Evolutionary conservation across 2,113 vertebrate genomes (phyloP), one percentile per base, ranked within the genome.

Genomic region (Microtus oregoni): DNA sequence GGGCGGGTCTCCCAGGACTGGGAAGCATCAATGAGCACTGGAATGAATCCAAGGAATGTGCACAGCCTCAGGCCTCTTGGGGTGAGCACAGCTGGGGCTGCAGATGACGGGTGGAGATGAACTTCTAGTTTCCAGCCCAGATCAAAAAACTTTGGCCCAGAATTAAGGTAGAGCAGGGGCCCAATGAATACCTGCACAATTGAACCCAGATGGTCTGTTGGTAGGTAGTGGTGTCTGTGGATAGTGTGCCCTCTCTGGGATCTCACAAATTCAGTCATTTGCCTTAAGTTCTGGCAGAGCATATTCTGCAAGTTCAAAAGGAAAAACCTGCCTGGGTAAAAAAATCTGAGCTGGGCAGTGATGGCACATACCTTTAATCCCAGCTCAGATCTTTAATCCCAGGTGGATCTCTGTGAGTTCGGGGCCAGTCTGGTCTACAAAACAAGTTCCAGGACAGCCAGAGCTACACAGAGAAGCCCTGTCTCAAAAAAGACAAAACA

Each of bases 11-110:
- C 86, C 70, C 67, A 96, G n/a, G 82, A 93, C 90, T 94, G 90
- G 92, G 94, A 97, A 96, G 92, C 90, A 96, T 97, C 96, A 96
- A 89, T 82, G 90, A 97, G 82, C 75, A 55, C 58, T 96, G 96
- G 93, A 96, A 82, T 30, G 35, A 38, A 44, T 89, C 94, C 97
- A 97, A 96, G 77, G 94, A 97, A 97, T 95, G 63, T 93, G 68
- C 1, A 28, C 35, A 95, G 82, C 89, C 96, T 96, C 89, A 72
- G 95, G 93, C 88, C 92, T 95, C 95, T 95, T 90, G 90, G 93
- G 95, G 96, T 96, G 58, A 97, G 93, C 77, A 61, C 90, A 95
- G 93, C 87, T 83, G 86, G 94, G 95, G 96, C 86, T 95, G 63
- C 63, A 94, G 90, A 96, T 95, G 95, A 96, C 0, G 88, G 92